phyloP scores from a whole-genome alignment of 2,888 invertebrate species.

The Argyra leucocephala region DNA sequence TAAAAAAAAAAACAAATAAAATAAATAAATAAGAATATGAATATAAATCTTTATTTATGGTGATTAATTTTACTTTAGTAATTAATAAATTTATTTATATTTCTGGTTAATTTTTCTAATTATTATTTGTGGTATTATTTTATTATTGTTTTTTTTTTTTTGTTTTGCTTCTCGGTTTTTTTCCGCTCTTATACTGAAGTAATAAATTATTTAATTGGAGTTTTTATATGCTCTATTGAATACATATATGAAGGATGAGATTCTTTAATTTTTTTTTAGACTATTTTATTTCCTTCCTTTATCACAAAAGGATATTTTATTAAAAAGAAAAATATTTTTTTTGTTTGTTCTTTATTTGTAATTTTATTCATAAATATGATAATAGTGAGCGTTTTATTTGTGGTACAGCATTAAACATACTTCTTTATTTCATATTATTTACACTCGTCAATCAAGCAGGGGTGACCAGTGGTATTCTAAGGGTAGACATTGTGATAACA shows the following conservation, averaged over 20 bases:
- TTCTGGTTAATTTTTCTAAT: too few species aligned
- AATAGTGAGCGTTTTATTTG: too few species aligned
- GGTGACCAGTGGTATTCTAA: too few species aligned
- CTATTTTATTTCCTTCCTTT: neutral
- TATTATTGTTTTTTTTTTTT: too few species aligned
- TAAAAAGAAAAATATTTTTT: neutral
- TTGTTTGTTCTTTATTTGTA: too few species aligned
- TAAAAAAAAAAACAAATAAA: neutral
- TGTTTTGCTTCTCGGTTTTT: neutral
- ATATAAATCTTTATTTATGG: slow-evolving; percentile 6
- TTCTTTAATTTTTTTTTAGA: neutral
- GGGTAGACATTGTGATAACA: too few species aligned
- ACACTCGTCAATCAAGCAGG: too few species aligned
- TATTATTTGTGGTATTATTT: neutral
- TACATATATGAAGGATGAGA: too few species aligned
- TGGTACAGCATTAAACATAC: too few species aligned
- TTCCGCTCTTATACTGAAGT: neutral
- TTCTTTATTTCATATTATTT: too few species aligned
- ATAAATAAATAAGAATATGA: neutral
- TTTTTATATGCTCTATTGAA: neutral
- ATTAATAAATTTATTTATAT: slow-evolving; percentile 6
- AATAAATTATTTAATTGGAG: slow-evolving; percentile 6
- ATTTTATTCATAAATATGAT: too few species aligned
- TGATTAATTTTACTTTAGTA: neutral
- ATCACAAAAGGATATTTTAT: neutral